Evolutionary conservation across 2,113 vertebrate species (phyloP).

Genomic region (Dicaeum eximium): DNA sequence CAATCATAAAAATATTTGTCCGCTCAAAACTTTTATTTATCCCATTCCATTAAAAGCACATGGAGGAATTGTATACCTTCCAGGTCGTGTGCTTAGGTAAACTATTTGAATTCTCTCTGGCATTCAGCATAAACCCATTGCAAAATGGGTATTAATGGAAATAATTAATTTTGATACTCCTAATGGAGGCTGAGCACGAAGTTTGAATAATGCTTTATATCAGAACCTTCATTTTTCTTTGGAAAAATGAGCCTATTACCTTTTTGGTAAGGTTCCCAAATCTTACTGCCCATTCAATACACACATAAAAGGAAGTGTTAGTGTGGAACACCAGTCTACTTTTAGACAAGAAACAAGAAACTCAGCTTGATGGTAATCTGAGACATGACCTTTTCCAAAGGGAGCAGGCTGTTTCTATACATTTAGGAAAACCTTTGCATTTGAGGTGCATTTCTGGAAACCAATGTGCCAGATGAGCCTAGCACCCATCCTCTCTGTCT

Average conservation of each 20-base stretch:
- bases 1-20: neutral
- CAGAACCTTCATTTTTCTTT: neutral
- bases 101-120: neutral
- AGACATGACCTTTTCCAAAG: neutral
- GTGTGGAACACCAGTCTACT: neutral
- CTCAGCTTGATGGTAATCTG: neutral
- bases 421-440: neutral
- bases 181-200: neutral
- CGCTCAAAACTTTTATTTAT: neutral
- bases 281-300: neutral
- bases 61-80: neutral
- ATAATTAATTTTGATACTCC: constrained; percentile 5
- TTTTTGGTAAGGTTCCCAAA: neutral
- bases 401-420: neutral
- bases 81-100: neutral
- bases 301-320: neutral
- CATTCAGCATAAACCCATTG: neutral
- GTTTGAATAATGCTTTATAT: neutral
- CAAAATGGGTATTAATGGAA: neutral
- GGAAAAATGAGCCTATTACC: neutral
- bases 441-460: neutral
- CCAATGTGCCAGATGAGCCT: neutral
- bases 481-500: neutral
- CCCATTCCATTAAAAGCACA: neutral
- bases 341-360: neutral